phyloP scores from a whole-genome alignment of 2,888 invertebrate genomes.

The Arenicola marina region DNA sequence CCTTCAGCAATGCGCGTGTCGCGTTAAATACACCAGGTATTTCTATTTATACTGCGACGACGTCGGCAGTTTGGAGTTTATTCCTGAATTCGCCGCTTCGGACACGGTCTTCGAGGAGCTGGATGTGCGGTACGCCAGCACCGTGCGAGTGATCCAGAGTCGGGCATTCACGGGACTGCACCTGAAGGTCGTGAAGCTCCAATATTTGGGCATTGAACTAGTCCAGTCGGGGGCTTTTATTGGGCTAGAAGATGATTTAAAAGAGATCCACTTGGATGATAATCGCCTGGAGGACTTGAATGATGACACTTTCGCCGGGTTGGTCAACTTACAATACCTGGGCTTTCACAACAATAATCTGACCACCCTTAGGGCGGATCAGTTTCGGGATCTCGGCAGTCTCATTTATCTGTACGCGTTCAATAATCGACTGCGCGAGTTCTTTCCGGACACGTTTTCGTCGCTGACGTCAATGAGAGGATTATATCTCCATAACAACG shows the following conservation, averaged over 20 bases:
- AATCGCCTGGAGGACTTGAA: constrained; percentile 2
- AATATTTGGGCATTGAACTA: constrained; percentile 8
- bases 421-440: neutral
- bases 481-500: constrained; percentile 10
- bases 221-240: constrained; percentile 7
- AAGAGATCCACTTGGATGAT: constrained; percentile 15
- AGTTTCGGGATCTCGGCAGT: neutral
- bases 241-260: constrained; percentile 4
- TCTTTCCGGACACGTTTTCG: neutral
- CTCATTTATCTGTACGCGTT: constrained; percentile 11
- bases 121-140: neutral
- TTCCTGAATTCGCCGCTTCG: neutral
- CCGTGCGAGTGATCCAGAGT: neutral
- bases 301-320: neutral
- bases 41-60: constrained; percentile 1
- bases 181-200: constrained; percentile 8
- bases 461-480: neutral
- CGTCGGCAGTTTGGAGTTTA: neutral
- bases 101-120: neutral
- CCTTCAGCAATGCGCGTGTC: neutral
- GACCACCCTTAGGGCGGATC: neutral
- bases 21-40: neutral
- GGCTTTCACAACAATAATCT: constrained; percentile 11
- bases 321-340: constrained; percentile 7
- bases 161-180: neutral